Evolutionary conservation across 2,797 vertebrate species (phyloP), one percentile per base, ranked within the genome.

Genomic region (Hirundo rustica): DNA sequence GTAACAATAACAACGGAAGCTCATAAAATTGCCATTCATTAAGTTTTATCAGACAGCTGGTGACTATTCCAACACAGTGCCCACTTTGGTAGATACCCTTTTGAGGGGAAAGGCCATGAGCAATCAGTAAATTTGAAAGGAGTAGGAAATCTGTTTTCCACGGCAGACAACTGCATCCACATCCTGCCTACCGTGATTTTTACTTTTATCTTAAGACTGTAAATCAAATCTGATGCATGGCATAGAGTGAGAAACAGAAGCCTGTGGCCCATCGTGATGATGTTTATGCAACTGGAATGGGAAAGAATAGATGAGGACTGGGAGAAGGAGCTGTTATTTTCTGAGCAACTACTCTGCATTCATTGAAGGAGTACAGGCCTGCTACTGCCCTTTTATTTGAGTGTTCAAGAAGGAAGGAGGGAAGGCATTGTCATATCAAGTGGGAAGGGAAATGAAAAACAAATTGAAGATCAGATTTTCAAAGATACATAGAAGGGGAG

Each of bases 381-480:
- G 30, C 42, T 54, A 58, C 67, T 76, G 38, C 70, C 34, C 26
- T 92, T 30, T 16, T 85, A 74, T 82, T 65, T 83, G 58, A 66
- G 40, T 4, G 6, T 65, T 78, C 13, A 66, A 61, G 67, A 53
- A 76, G 68, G 82, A 74, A 58, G 47, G 83, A 74, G 61, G 83
- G 61, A 88, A 85, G 22, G 34, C 25, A 50, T 76, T 96, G 84
- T 88, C 32, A 27, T 89, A 70, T 65, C 45, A 67, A 70, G 34
- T 1, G 7, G 55, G 67, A 88, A 93, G 53, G 60, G 48, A 92
- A 89, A 76, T 34, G 53, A 42, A 18, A 94, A 82, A 92, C 76
- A 86, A 93, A 88, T 40, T 82, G 77, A 90, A 96, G 91, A 92
- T 95, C 79, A 88, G 77, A 87, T 97, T 95, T 94, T 96, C 95